phyloP scores from a whole-genome alignment of 2,888 invertebrate genomes.

The Serrognathus titanus region DNA sequence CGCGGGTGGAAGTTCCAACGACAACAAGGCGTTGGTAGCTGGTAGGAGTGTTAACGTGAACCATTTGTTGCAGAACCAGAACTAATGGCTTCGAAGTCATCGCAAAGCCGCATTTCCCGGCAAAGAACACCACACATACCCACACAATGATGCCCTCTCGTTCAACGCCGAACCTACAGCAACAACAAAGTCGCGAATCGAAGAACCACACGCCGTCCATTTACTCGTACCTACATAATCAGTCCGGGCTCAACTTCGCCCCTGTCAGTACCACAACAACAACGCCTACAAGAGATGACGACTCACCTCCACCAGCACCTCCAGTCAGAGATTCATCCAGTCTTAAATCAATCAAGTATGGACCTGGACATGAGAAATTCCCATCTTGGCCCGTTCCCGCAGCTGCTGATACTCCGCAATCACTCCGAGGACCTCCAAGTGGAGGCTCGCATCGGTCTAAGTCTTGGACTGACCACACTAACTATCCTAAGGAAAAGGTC shows the following conservation, averaged over 20 bases:
- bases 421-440: constrained; percentile 45
- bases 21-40: not conserved
- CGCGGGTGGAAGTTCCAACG: not conserved
- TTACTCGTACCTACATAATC: constrained; percentile 41
- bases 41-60: constrained; percentile 2
- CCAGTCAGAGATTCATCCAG: constrained; percentile 66
- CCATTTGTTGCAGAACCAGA: constrained; percentile 31
- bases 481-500: constrained; percentile 66
- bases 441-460: constrained; percentile 64
- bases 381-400: constrained; percentile 71
- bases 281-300: constrained; percentile 49
- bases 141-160: constrained; percentile 50
- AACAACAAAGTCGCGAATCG: constrained; percentile 33
- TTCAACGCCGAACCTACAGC: constrained; percentile 49
- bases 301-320: constrained; percentile 57
- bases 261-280: constrained; percentile 14
- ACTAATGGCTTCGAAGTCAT: constrained; percentile 38
- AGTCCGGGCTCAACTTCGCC: constrained; percentile 37
- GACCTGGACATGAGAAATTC: constrained; percentile 70
- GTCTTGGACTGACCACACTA: constrained; percentile 69
- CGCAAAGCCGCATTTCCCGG: constrained; percentile 28
- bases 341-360: constrained; percentile 63
- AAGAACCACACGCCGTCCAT: constrained; percentile 31
- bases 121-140: constrained; percentile 16
- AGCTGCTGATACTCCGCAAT: constrained; percentile 53